Base-by-base conservation (phyloP, 2,797 vertebrate species). In the Carapus acus region DNA sequence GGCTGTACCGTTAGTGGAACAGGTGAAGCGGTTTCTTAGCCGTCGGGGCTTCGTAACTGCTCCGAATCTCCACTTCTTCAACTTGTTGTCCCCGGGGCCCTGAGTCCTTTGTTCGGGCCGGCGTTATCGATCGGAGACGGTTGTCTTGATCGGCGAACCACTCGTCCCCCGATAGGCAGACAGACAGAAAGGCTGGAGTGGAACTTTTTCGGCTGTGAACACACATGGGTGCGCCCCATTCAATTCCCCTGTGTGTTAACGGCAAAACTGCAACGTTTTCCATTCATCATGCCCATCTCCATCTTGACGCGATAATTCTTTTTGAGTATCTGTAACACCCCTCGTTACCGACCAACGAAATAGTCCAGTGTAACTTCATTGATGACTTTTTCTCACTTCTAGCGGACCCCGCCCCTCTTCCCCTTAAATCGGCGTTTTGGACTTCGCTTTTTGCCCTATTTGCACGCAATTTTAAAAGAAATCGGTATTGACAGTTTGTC, bases 1-100 rank as follows among this genome's bases (percentile, higher is more conserved):
- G 34, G 43, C 54, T 62, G 80, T 73, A 83, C 89, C 89, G 89
- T 89, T 89, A 90, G 62, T 69, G 77, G 73, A 78, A 74, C 86
- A 89, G 86, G 81, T 87, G 83, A 81, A 72, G 19, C 24, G 46
- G 27, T 60, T 34, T 56, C 3, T 66, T 63, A 6, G n/a, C 24
- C 15, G n/a, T n/a, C n/a, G 0, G 18, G 16, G 7, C n/a, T n/a
- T 15, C 38, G 44, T 1, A 19, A 22, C 49, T 2, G 20, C 21
- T 3, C 18, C 23, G 46, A n/a, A 22, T 48, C 41, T 17, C 20
- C n/a, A n/a, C n/a, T n/a, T n/a, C 34, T 24, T 62, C 62, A 65
- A 72, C 58, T 70, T 64, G 49, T 53, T 18, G 29, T 48, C 24
- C 29, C 31, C 23, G 55, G 62, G 56, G 56, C 31, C 18, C 0